Base-by-base conservation (phyloP, 2,113 vertebrate species). In the Sprattus sprattus region DNA sequence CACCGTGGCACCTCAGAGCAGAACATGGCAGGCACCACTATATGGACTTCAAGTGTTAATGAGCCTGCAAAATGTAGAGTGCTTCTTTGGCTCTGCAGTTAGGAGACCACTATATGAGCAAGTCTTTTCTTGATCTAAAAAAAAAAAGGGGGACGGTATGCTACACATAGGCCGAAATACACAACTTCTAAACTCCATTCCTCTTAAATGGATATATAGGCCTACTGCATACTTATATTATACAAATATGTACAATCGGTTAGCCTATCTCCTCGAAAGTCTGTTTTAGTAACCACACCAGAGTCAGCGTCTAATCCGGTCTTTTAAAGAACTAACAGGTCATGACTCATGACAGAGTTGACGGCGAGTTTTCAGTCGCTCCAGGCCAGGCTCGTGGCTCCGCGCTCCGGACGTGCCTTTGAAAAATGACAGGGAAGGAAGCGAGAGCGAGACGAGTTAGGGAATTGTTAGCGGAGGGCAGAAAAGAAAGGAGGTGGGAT, bases 401-500 rank as follows among this genome's bases (percentile, higher is more conserved):
- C 20, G 28, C 71, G 71, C 71, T 78, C 71, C 71, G 71, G 71
- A 78, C 71, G 25, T 78, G 71, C 71, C 71, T 78, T 78, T 78
- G 71, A 78, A 78, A 78, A 78, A 78, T 78, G 71, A 78, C 71
- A 78, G 71, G 28, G 28, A 10, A 78, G 71, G 71, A 78, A 78
- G 28, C 71, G 71, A 39, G 28, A 78, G 28, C 28, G 71, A 15
- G 71, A 78, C 71, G 71, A 78, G 71, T 78, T 32, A 78, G 71
- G 28, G 71, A 78, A 78, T 78, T 78, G 71, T 78, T 78, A 78
- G 71, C 39, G 28, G 71, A 78, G 71, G 71, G 71, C 71, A 39
- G 32, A 78, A 86, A 82, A 67, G 84, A 91, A 90, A 92, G 89
- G 90, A 93, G 93, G 92, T 92, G 93, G 93, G 92, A 91, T 94